Percentiles rank a stretch among this genome's conserved stretches.
Conservation (phyloP, 2,888 invertebrate species). For the Thymelicus acteon region DNA sequence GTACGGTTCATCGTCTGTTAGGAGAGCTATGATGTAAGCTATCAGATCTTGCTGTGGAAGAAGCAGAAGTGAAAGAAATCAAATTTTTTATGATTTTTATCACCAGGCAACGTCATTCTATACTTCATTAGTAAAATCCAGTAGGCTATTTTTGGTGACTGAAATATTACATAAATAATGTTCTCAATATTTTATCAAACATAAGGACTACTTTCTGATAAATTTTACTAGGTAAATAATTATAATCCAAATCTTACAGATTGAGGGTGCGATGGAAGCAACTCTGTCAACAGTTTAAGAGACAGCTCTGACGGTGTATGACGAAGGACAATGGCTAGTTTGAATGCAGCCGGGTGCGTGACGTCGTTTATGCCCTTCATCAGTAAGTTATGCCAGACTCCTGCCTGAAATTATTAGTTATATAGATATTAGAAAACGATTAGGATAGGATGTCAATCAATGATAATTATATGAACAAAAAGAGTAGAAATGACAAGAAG, state of each 20-base stretch:
- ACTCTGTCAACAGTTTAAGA: constrained; percentile 61
- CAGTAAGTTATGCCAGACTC: constrained; percentile 70
- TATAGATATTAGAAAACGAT: not conserved
- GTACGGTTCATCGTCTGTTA: constrained; percentile 73
- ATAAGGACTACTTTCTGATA: too few species aligned
- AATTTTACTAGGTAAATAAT: not conserved
- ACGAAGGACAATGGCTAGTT: constrained; percentile 71
- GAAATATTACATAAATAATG: too few species aligned
- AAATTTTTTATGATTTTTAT: too few species aligned
- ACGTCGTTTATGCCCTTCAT: constrained; percentile 68
- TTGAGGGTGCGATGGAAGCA: constrained; percentile 68
- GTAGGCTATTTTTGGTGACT: too few species aligned
- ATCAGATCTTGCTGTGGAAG: constrained; percentile 70
- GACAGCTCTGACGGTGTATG: constrained; percentile 71
- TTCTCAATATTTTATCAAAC: not conserved
- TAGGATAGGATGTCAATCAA: too few species aligned
- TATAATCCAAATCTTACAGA: constrained; percentile 55
- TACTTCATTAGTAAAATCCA: too few species aligned
- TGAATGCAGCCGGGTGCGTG: constrained; percentile 73
- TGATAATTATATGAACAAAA: too few species aligned
- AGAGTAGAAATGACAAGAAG: too few species aligned
- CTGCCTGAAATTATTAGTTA: constrained; percentile 58
- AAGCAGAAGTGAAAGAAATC: not conserved
- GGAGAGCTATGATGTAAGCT: constrained; percentile 70
- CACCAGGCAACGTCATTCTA: too few species aligned